Evolutionary conservation across 2,888 invertebrate genomes (phyloP).

Genomic region (Eristalinus aeneus): DNA sequence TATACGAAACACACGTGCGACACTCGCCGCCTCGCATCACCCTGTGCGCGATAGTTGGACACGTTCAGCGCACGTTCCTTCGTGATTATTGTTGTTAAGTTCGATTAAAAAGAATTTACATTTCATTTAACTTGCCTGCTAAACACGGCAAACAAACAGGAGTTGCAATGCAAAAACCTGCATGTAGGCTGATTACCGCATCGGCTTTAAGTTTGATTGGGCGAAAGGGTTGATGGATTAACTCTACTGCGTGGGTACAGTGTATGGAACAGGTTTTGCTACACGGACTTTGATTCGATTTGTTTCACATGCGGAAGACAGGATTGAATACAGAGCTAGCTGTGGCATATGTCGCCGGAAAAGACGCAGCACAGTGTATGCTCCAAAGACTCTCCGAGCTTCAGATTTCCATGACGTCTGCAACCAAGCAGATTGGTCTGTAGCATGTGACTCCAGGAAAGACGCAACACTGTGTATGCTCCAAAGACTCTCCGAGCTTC

Average conservation of each 20-base stretch:
- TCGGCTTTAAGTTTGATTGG: background rate
- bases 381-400: too few relatives aligned
- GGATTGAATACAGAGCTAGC: too few relatives aligned
- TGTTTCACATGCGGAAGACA: too few relatives aligned
- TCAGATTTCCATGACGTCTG: too few relatives aligned
- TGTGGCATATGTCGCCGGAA: too few relatives aligned
- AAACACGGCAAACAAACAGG: slow-evolving; percentile 5
- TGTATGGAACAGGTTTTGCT: background rate
- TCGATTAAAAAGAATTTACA: slow-evolving; percentile 14
- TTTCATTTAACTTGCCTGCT: slow-evolving; percentile 20
- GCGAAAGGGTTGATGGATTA: background rate
- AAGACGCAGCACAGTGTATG: too few relatives aligned
- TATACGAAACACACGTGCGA: slow-evolving; percentile 46
- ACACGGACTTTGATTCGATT: too few relatives aligned
- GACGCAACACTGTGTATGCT: too few relatives aligned
- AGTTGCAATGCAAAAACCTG: background rate
- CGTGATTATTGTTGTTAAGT: slow-evolving; percentile 25
- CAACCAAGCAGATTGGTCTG: too few relatives aligned
- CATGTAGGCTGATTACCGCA: slow-evolving; percentile 7
- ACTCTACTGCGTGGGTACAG: background rate
- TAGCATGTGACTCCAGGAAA: too few relatives aligned
- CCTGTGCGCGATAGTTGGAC: background rate
- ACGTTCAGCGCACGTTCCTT: slow-evolving; percentile 35
- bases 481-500: too few relatives aligned
- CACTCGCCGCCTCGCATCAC: background rate